Evolutionary conservation across 2,113 vertebrate genomes (phyloP).

Genomic region (Elgaria multicarinata): DNA sequence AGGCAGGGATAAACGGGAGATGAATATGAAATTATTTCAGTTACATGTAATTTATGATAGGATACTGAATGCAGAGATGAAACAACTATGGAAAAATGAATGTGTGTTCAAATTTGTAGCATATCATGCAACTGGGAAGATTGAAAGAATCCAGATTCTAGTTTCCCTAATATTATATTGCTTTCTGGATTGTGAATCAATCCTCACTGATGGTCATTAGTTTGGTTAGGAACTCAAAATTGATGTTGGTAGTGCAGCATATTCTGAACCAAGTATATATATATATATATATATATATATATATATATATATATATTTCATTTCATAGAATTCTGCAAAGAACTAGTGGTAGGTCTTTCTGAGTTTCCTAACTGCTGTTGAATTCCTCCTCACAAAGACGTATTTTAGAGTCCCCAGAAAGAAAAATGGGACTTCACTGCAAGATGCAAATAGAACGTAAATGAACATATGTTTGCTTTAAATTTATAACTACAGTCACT

Average conservation of each 20-base stretch:
- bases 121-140: background rate
- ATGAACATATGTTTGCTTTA: constrained; percentile 56
- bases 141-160: background rate
- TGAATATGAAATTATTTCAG: background rate
- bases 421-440: constrained; percentile 47
- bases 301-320: no score
- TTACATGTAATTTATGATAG: no score
- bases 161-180: background rate
- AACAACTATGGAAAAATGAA: background rate
- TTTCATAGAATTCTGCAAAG: constrained; percentile 63
- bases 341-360: constrained; percentile 59
- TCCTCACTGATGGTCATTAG: background rate
- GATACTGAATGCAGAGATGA: background rate
- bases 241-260: background rate
- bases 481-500: constrained; percentile 15
- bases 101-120: background rate
- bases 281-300: no score
- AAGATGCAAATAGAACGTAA: constrained; percentile 56
- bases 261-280: constrained; percentile 60
- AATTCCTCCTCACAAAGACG: constrained; percentile 63
- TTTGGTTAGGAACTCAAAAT: background rate
- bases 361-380: constrained; percentile 56
- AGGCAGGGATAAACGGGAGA: background rate
- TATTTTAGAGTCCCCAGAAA: constrained; percentile 57
- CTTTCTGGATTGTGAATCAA: background rate